These are phyloP conservation scores for Plutomurus gul DNA, from an alignment of 1,140 invertebrate genomes.

Conservation along the genomic window DNA sequence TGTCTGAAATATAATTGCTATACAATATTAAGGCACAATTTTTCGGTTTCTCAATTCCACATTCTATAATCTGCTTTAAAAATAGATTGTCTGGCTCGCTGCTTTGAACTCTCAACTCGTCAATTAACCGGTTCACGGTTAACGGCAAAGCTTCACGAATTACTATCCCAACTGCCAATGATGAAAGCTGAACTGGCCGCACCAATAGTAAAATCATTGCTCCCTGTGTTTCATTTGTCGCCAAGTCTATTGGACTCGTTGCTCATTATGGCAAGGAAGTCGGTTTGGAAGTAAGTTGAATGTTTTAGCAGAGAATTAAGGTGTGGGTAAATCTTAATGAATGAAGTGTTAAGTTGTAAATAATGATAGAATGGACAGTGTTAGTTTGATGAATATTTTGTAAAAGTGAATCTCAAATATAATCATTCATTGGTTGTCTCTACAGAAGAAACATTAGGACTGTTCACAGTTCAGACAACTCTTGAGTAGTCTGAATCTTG, in stretches of 20 bases:
- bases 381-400: too few relatives aligned
- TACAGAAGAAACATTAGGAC: too few relatives aligned
- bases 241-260: conserved; percentile 39
- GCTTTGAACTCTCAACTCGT: conserved; percentile 24
- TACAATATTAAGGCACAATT: background rate
- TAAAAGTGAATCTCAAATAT: too few relatives aligned
- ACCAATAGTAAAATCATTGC: conserved; percentile 43
- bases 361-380: too few relatives aligned
- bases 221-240: conserved; percentile 38
- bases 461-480: too few relatives aligned
- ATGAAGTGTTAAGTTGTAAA: background rate
- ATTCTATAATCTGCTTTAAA: background rate
- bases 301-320: background rate
- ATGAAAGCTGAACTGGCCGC: conserved; percentile 43
- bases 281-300: conserved; percentile 47
- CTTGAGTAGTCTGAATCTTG: too few relatives aligned
- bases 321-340: too few relatives aligned
- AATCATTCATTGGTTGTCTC: too few relatives aligned
- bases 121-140: conserved; percentile 7
- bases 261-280: conserved; percentile 44
- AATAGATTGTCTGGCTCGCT: conserved; percentile 46
- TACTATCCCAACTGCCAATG: conserved; percentile 41
- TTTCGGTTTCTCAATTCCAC: background rate
- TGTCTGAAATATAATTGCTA: background rate
- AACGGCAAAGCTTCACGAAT: conserved; percentile 20